Evolutionary conservation across 2,888 invertebrate species (phyloP).

Genomic region (Synanthedon vespiformis): DNA sequence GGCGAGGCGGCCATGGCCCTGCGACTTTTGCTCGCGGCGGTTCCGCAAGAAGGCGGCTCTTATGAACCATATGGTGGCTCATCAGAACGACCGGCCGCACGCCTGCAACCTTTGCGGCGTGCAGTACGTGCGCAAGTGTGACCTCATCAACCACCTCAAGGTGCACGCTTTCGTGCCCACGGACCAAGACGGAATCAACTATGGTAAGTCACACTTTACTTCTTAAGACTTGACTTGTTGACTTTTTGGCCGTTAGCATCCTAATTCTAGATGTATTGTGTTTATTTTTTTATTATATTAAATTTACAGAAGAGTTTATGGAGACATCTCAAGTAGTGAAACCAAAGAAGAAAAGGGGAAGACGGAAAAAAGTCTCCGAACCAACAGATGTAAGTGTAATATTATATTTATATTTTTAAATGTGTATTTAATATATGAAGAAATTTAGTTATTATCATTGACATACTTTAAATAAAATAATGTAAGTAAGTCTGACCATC

Average conservation of each 20-base stretch:
- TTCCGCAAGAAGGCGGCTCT: constrained; percentile 87
- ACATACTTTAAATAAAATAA: too few species aligned
- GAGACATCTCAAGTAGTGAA: constrained; percentile 42
- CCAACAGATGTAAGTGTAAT: constrained; percentile 33
- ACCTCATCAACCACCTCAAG: constrained; percentile 86
- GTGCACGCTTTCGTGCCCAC: constrained; percentile 83
- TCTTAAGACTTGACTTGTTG: too few species aligned
- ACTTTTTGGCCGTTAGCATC: too few species aligned
- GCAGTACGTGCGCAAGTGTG: constrained; percentile 81
- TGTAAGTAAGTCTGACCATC: too few species aligned
- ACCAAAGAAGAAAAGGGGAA: constrained; percentile 59
- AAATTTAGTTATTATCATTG: too few species aligned
- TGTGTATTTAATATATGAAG: too few species aligned
- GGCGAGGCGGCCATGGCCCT: constrained; percentile 83
- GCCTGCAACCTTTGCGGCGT: constrained; percentile 87
- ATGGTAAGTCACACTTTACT: constrained; percentile 29
- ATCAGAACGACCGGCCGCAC: constrained; percentile 86
- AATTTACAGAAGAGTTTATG: constrained; percentile 40
- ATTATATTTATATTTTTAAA: neutral
- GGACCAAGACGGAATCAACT: constrained; percentile 68
- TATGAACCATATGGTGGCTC: constrained; percentile 89
- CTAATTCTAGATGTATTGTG: too few species aligned
- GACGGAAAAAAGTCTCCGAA: constrained; percentile 56
- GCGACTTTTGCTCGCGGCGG: constrained; percentile 86
- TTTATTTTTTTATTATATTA: neutral